These are phyloP conservation scores for Hydropsyche tenuis DNA, from an alignment of 1,140 invertebrate genomes.

Conservation along the genomic window DNA sequence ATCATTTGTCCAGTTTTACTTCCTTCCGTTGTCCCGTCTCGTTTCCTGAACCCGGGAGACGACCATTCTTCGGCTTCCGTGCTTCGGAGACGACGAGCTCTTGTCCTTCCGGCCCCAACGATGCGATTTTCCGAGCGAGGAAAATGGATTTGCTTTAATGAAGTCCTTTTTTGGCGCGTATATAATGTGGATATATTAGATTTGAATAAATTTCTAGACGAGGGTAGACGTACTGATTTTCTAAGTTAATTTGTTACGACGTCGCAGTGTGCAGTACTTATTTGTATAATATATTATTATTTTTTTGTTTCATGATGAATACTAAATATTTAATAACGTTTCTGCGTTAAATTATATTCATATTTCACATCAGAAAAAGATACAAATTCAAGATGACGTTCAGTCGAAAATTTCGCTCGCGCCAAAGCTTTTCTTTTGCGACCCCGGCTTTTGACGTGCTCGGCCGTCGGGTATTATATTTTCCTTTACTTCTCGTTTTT, in stretches of 20 bases:
- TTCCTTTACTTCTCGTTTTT: background rate
- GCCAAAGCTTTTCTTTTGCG: background rate
- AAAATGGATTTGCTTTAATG: conserved; percentile 38
- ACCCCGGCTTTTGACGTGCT: background rate
- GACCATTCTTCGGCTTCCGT: conserved; percentile 30
- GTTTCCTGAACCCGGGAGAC: conserved; percentile 4
- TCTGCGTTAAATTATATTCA: no score
- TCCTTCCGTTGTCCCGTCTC: conserved; percentile 29
- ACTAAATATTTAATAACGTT: no score
- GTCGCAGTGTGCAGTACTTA: no score
- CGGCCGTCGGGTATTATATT: background rate
- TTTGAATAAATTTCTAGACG: no score
- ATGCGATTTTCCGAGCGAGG: conserved; percentile 26
- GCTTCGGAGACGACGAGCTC: conserved; percentile 17
- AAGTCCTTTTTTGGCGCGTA: conserved; percentile 21
- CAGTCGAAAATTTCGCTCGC: no score
- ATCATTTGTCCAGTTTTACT: conserved; percentile 36
- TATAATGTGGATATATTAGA: no score
- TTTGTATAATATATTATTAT: no score
- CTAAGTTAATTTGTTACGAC: no score
- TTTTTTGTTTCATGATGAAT: no score
- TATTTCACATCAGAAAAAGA: no score
- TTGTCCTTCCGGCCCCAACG: conserved; percentile 27
- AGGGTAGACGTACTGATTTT: no score
- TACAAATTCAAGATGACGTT: no score